phyloP scores from a whole-genome alignment of 2,888 invertebrate species.

The Patella caerulea region DNA sequence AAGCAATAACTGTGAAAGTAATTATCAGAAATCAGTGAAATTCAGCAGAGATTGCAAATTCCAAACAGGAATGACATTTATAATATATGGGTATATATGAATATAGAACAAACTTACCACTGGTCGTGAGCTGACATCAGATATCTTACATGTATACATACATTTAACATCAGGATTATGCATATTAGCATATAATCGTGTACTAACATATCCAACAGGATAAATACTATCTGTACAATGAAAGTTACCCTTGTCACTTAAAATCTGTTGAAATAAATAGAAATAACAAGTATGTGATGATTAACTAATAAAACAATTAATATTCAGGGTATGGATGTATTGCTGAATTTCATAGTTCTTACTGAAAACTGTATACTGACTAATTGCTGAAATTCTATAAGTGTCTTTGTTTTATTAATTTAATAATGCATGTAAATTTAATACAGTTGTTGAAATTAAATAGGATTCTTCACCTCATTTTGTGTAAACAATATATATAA shows the following conservation, averaged over 20 bases:
- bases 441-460: too few relatives aligned
- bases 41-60: too few relatives aligned
- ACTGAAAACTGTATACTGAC: not conserved
- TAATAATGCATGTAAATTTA: too few relatives aligned
- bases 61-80: too few relatives aligned
- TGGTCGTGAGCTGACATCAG: conserved; percentile 81
- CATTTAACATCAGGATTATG: conserved; percentile 81
- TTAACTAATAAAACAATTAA: not conserved
- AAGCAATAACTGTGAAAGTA: too few relatives aligned
- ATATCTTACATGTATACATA: conserved; percentile 85
- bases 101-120: conserved; percentile 72
- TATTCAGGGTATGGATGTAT: not conserved
- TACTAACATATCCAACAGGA: conserved; percentile 85
- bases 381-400: too few relatives aligned
- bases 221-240: conserved; percentile 82
- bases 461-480: too few relatives aligned
- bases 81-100: too few relatives aligned
- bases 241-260: conserved; percentile 79
- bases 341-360: not conserved
- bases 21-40: too few relatives aligned
- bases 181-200: conserved; percentile 82
- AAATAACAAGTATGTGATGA: not conserved
- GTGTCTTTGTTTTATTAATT: too few relatives aligned
- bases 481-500: too few relatives aligned
- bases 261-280: conserved; percentile 71